phyloP scores from a whole-genome alignment of 2,888 invertebrate species.

The Craniophora ligustri region DNA sequence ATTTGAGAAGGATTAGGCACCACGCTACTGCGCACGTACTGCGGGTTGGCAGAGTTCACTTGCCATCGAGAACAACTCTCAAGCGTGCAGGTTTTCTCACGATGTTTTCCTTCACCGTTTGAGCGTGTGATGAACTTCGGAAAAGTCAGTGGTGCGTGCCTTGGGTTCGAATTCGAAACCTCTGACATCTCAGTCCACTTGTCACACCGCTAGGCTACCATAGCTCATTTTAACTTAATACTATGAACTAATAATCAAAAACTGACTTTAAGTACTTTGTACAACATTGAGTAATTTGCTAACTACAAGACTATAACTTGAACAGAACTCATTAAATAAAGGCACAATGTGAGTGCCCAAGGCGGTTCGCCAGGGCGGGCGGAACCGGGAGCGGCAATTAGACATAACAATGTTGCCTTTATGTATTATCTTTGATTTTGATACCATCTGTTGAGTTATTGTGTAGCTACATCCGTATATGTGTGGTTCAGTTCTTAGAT shows the following conservation, averaged over 20 bases:
- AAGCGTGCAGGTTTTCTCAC: too few species aligned
- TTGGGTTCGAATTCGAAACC: too few species aligned
- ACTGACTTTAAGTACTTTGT: constrained; percentile 7
- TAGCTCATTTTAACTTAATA: constrained; percentile 14
- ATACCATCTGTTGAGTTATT: constrained; percentile 67
- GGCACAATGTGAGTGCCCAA: constrained; percentile 65
- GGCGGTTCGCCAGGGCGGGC: constrained; percentile 65
- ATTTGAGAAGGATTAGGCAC: too few species aligned
- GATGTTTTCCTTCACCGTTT: too few species aligned
- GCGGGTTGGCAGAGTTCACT: too few species aligned
- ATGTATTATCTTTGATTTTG: constrained; percentile 65
- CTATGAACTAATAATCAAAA: constrained; percentile 1
- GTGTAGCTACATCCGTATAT: constrained; percentile 48
- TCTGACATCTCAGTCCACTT: too few species aligned
- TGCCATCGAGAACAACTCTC: too few species aligned
- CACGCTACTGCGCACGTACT: too few species aligned
- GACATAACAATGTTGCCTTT: constrained; percentile 75
- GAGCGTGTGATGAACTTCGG: too few species aligned
- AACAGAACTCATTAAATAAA: constrained; percentile 58
- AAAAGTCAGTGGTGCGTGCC: too few species aligned
- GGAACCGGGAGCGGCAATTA: constrained; percentile 77
- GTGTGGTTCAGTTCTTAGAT: too few species aligned
- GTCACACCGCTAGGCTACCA: too few species aligned
- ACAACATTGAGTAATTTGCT: constrained; percentile 16
- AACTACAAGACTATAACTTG: constrained; percentile 11